These are phyloP conservation scores for Galerucella nymphaeae DNA, from an alignment of 2,888 invertebrate genomes.

Conservation along the genomic window DNA sequence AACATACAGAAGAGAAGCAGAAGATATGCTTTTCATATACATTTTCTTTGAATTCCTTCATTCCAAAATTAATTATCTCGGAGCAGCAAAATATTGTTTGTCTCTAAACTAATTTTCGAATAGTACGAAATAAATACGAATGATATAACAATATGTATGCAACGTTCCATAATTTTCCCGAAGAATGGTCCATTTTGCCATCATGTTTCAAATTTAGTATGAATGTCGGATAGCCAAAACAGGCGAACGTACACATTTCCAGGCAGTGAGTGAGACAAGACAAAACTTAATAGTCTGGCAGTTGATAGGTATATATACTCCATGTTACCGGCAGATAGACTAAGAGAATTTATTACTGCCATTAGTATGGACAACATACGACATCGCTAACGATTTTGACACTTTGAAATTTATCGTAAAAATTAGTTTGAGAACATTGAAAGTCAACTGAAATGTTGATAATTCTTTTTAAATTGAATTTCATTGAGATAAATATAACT, in stretches of 20 bases:
- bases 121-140: no score
- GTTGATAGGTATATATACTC: slow-evolving; percentile 54
- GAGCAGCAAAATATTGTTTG: no score
- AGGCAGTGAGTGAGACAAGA: slow-evolving; percentile 41
- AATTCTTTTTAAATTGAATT: no score
- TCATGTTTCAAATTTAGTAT: neutral
- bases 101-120: no score
- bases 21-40: no score
- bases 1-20: no score
- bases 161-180: no score
- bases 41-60: no score
- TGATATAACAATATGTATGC: no score
- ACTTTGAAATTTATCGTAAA: slow-evolving; percentile 1
- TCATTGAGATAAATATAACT: no score
- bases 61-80: no score
- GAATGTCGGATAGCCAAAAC: neutral
- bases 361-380: neutral
- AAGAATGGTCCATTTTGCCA: no score
- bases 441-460: neutral
- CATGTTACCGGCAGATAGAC: slow-evolving; percentile 50
- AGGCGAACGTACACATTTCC: slow-evolving; percentile 24
- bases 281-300: slow-evolving; percentile 48
- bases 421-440: neutral
- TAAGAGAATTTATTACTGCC: neutral
- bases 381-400: neutral